Evolutionary conservation across 2,113 vertebrate genomes (phyloP), one percentile per base, ranked within the genome.

Genomic region (Rhodinocichla rosea): DNA sequence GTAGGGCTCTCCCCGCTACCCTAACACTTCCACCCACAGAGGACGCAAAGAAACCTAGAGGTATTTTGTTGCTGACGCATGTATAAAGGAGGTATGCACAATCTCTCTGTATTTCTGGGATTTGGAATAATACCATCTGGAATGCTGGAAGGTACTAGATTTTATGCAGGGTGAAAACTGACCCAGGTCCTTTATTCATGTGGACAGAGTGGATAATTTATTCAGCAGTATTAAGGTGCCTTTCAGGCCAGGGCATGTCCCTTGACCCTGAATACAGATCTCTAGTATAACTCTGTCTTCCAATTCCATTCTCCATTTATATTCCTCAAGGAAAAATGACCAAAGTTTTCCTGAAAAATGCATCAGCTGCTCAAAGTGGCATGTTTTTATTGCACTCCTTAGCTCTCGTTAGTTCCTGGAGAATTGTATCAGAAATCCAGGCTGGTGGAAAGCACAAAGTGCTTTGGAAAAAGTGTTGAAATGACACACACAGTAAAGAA

Each of bases 61-160:
- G n/a, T 47, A 39, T 85, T 95, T 83, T 11, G 5, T 77, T 83
- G 40, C 12, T 57, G 49, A 42, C 10, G 40, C 6, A 8, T 28
- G 8, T 17, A 15, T 13, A 59, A 73, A 68, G 49, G 23, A 67
- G n/a, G 10, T 17, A n/a, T 11, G 9, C 18, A 23, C 0, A 0
- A 20, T 73, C 17, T 70, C 26, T 63, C 13, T 74, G 28, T 73
- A 39, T 42, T 82, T 55, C 26, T 76, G 47, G 7, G 10, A 27
- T 83, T 80, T 77, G 14, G 15, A 10, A 9, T 52, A 49, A 50
- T 64, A 50, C 14, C 4, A 5, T 49, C n/a, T 90, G 33, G 12
- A 80, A 68, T 1, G 1, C 10, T 71, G n/a, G 28, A 79, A 82
- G 4, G 22, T 28, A 10, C 10, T 7, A 56, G 44, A 64, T 49